Evolutionary conservation across 2,797 vertebrate genomes (phyloP).

Genomic region (Somateria mollissima): DNA sequence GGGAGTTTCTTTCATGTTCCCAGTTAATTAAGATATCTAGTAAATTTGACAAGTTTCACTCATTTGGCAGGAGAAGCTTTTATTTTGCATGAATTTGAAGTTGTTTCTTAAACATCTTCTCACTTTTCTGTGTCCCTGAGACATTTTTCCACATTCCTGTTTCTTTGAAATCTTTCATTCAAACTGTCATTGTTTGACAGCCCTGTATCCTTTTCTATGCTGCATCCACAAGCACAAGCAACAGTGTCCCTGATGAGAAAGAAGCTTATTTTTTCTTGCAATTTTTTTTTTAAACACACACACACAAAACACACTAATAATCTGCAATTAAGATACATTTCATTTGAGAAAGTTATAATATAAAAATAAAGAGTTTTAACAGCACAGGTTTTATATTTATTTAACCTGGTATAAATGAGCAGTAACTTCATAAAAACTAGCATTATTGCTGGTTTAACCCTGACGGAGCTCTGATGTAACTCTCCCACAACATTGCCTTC

Average conservation of each 20-base stretch:
- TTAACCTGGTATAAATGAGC: background rate
- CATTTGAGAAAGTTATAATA: background rate
- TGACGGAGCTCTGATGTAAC: background rate
- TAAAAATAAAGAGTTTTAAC: background rate
- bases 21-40: conserved; percentile 49
- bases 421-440: background rate
- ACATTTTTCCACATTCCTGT: background rate
- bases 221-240: background rate
- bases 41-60: conserved; percentile 40
- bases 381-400: background rate
- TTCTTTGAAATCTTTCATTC: conserved; percentile 23
- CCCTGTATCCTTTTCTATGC: background rate
- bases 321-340: background rate
- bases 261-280: background rate
- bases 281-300: no score
- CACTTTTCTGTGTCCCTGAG: background rate
- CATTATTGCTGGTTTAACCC: background rate
- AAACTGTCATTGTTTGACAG: background rate
- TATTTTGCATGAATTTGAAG: conserved; percentile 50
- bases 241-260: background rate
- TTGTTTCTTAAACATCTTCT: conserved; percentile 27
- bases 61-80: conserved; percentile 21
- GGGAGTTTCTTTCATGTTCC: background rate
- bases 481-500: background rate
- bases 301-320: background rate